Base-by-base conservation (phyloP, 2,797 vertebrate genomes). In the Trachurus trachurus region DNA sequence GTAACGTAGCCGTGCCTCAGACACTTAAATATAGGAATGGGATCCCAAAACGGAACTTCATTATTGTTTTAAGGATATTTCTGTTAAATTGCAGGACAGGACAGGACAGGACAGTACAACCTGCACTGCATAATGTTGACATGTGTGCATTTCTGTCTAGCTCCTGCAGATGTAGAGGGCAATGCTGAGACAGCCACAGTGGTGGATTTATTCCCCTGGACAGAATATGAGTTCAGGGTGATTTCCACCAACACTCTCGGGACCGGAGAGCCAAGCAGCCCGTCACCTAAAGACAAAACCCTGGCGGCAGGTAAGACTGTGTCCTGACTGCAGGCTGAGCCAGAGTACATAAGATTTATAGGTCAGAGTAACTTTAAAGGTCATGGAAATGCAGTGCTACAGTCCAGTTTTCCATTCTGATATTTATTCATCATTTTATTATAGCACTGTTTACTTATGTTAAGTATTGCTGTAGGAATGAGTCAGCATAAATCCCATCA, bases 191-290 rank as follows among this genome's bases (percentile, higher is more conserved):
- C 85, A 2, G 96, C 96, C 71, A 97, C 82, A 11, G 96, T 97
- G 72, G 92, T 97, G 11, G 95, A 96, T 85, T 92, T 99, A 92
- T 94, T 95, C 73, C 98, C 98, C 0, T 99, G 98, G 98, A 97
- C 96, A 77, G 97, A 99, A 39, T 99, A 99, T 44, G 97, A 99
- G 91, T 99, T 99, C 91, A 96, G 97, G 19, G 96, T 99, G 78
- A 96, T 96, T n/a, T 98, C 98, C 69, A 97, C 95, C 67, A 99
- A 98, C 92, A 97, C 96, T 0, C 8, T 99, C 91, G 98, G 98
- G 22, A 96, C 93, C 8, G 98, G 98, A 89, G 96, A 98, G 6
- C 96, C 98, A 2, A 99, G 98, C 83, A 93, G 94, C 86, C 96
- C 97, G 0, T 98, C 98, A 0, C 93, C 93, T n/a, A 96, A 89